Base-by-base conservation (phyloP, 1,140 invertebrate species). In the Drosophila tsacasi region DNA sequence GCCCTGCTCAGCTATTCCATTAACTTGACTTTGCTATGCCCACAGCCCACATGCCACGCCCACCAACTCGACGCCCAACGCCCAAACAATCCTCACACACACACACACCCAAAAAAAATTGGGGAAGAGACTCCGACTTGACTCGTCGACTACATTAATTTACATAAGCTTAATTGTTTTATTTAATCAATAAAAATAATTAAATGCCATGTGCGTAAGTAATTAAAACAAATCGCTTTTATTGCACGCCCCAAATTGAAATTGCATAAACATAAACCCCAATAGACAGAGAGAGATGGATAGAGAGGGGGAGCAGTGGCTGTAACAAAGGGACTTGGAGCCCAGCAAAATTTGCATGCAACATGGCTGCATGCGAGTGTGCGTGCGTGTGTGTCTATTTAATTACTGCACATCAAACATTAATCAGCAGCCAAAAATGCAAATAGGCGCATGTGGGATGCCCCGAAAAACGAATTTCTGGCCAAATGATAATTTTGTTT, bases 161-260 rank as follows among this genome's bases (percentile, higher is more conserved):
- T 82, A 82, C 85, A 91, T 90, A 90, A 90, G 89, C 85, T 91
- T 90, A 91, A 90, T 90, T 90, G 85, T 90, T 90, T 90, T 90
- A 90, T 90, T 90, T 90, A 90, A 90, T 90, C 86, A 90, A 90
- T 90, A 90, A 90, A 87, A 90, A 90, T 90, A 90, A 90, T 91
- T 85, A 91, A 90, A 90, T 90, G 82, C 81, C 85, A 90, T 90
- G 85, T 90, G 86, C 85, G 86, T 90, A 86, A 82, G 79, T 90
- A 90, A 90, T 90, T 85, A 90, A 90, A 90, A 91, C 85, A 90
- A 90, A 90, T 90, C 86, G 86, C 61, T 90, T 90, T 91, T 85
- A 85, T 81, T 75, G 81, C 84, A 44, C 74, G 66, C 55, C 76
- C 39, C 52, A 89, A 89, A 90, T 90, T 90, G 85, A 84, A 90